Base-by-base conservation (phyloP, 1,140 invertebrate genomes). In the Hyposmocoma kahamanoa region DNA sequence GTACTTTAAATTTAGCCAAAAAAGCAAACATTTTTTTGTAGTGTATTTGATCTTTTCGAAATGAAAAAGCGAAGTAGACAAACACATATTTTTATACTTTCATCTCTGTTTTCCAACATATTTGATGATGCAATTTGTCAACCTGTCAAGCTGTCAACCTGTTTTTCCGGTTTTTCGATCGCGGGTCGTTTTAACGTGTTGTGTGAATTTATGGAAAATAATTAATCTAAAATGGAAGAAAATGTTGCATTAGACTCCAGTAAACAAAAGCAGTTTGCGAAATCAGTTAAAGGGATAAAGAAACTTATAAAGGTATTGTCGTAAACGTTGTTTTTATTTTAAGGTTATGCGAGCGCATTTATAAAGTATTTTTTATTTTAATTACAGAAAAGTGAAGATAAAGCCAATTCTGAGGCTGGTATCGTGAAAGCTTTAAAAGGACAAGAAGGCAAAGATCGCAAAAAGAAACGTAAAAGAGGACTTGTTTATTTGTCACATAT, bases 401-500 rank as follows among this genome's bases (percentile, higher is more conserved):
- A 19, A 32, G 53, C 41, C 22, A 21, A 51, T 48, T 15, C 20
- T 9, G 28, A 53, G 18, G 32, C 42, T 32, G 30, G 42, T 22
- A 60, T 54, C 19, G 22, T 11, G 18, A 47, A 67, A 17, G n/a
- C n/a, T n/a, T n/a, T n/a, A n/a, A n/a, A n/a, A n/a, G n/a, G n/a
- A n/a, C n/a, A n/a, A n/a, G 32, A 42, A 36, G 59, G 49, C 1
- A 71, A 65, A 49, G 43, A 53, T n/a, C 55, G 53, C 8, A 79
- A 74, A 45, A 72, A 61, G 22, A 76, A 59, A 49, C 47, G 41
- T 22, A 22, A 58, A 22, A 69, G 88, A 55, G 96, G 95, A 22
- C 84, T 97, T 8, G 88, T 97, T 0, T 95, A 96, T 56, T 58
- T 98, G 11, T 91, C 91, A 3, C 94, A 97, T 59, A 90, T 99